Percentiles rank a stretch among this genome's conserved stretches.
Conservation (phyloP, 2,888 invertebrate species). For the Clunio marinus region DNA sequence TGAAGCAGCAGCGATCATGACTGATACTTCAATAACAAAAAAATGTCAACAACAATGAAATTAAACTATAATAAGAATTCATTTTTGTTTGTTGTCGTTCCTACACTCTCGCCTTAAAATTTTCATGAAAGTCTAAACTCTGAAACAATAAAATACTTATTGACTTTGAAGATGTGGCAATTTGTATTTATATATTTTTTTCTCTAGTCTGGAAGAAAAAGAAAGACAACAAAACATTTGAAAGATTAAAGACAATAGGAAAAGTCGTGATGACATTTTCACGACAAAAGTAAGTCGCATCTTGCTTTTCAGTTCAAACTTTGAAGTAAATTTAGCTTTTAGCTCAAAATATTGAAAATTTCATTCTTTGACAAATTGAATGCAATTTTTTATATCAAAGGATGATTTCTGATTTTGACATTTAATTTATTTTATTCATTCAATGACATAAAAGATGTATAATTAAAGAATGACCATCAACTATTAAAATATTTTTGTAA, state of each 20-base stretch:
- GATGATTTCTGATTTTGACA: background rate
- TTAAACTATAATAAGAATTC: background rate
- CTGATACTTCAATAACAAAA: background rate
- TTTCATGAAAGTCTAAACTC: background rate
- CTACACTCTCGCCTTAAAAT: background rate
- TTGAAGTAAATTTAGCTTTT: no score
- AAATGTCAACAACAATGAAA: conserved; percentile 6
- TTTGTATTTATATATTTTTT: no score
- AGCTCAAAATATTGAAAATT: background rate
- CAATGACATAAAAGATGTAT: no score
- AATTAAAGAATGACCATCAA: no score
- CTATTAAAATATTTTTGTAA: no score
- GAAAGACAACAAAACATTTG: conserved; percentile 28
- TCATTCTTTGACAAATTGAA: background rate
- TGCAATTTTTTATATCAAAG: background rate
- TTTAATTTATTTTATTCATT: no score
- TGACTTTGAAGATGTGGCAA: conserved; percentile 15
- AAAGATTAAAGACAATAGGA: conserved; percentile 27
- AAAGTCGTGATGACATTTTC: conserved; percentile 33
- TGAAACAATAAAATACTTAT: conserved; percentile 20
- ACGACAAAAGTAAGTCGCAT: conserved; percentile 12
- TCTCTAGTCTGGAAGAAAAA: background rate
- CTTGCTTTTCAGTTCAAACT: no score
- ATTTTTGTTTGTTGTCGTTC: background rate
- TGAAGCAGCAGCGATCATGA: background rate